Evolutionary conservation across 1,140 invertebrate species (phyloP).

Genomic region (Monomorium pharaonis): DNA sequence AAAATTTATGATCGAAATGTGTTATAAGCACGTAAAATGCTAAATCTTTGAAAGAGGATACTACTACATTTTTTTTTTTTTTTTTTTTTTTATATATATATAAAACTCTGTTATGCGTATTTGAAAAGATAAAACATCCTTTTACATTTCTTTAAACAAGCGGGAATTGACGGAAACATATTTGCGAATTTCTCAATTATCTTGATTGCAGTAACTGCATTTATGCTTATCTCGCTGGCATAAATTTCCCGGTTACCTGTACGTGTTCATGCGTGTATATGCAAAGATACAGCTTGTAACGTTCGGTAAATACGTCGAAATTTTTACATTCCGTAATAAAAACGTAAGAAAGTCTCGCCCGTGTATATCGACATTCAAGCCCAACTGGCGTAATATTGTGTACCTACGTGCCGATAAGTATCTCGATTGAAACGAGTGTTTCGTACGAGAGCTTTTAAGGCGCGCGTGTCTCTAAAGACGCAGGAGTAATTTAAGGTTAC

Average conservation of each 20-base stretch:
- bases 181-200: constrained; percentile 45
- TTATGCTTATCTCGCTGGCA: constrained; percentile 2
- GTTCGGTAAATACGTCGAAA: constrained; percentile 31
- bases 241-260: constrained; percentile 29
- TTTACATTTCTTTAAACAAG: not conserved
- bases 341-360: constrained; percentile 47
- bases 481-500: constrained; percentile 68
- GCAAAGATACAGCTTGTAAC: not conserved
- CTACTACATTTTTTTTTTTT: not conserved
- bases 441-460: constrained; percentile 65
- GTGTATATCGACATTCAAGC: constrained; percentile 61
- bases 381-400: constrained; percentile 69
- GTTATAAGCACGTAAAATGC: not conserved
- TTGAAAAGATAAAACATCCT: not conserved
- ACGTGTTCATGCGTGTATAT: constrained; percentile 1
- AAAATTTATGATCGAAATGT: not conserved
- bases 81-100: no score
- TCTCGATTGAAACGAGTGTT: constrained; percentile 65
- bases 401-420: constrained; percentile 69
- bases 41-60: not conserved
- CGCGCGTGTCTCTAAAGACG: constrained; percentile 55
- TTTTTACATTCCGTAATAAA: constrained; percentile 49
- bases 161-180: not conserved
- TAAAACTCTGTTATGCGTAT: not conserved
- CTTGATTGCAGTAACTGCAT: constrained; percentile 1